A percentile compares a stretch with the other conserved stretches of the same genome.
These are phyloP conservation scores for Rambutsinella grinnellia DNA, from an alignment of 2,888 invertebrate species.

Conservation along the genomic window DNA sequence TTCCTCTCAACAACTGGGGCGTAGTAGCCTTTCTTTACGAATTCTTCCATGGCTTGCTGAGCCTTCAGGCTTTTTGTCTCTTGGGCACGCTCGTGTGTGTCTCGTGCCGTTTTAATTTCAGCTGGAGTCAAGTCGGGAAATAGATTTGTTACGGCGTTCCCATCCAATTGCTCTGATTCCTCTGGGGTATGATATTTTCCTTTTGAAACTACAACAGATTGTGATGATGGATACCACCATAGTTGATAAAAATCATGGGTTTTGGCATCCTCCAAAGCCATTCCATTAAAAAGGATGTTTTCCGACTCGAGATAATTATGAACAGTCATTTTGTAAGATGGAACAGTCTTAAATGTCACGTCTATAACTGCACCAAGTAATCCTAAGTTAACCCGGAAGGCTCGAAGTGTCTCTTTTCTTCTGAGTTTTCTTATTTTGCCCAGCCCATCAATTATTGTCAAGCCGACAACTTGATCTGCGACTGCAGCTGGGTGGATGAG, in stretches of 20 bases:
- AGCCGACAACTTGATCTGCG: conserved; percentile 48
- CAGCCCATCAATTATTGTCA: conserved; percentile 47
- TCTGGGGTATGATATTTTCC: conserved; percentile 23
- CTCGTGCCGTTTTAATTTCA: conserved; percentile 40
- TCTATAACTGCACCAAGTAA: conserved; percentile 49
- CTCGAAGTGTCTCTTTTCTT: conserved; percentile 26
- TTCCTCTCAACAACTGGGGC: conserved; percentile 47
- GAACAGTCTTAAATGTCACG: conserved; percentile 47
- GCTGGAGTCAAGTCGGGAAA: conserved; percentile 42
- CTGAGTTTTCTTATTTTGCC: conserved; percentile 33
- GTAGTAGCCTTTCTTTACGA: conserved; percentile 38
- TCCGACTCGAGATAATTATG: conserved; percentile 35
- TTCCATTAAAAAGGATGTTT: conserved; percentile 36
- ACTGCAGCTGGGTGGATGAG: conserved; percentile 45
- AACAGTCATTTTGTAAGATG: conserved; percentile 49
- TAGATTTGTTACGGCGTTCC: conserved; percentile 47
- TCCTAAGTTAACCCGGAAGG: conserved; percentile 49
- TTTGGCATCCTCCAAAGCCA: conserved; percentile 26
- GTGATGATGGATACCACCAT: conserved; percentile 48
- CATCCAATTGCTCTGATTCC: not conserved
- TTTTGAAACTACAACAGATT: conserved; percentile 40
- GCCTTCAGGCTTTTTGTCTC: conserved; percentile 33
- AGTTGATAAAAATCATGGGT: conserved; percentile 48
- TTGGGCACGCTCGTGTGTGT: conserved; percentile 42
- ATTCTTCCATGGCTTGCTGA: conserved; percentile 44